Evolutionary conservation across 2,113 vertebrate genomes (phyloP).

Genomic region (Zeus faber): DNA sequence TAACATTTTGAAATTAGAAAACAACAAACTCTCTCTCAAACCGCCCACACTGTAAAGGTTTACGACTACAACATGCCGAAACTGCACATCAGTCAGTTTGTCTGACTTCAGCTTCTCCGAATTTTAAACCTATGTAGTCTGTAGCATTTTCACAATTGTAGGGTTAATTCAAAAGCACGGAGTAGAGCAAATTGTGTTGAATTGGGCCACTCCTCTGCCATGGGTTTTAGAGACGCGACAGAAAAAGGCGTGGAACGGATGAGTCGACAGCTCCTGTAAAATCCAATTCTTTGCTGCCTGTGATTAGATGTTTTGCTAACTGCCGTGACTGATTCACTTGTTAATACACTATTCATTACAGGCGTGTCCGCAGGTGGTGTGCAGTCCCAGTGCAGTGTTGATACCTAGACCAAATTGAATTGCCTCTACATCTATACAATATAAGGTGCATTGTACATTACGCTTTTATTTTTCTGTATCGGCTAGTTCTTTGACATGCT

Average conservation of each 20-base stretch:
- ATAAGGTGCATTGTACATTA: not conserved
- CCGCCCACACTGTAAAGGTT: slow-evolving; percentile 21
- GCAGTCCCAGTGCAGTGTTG: not conserved
- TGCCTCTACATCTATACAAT: slow-evolving; percentile 4
- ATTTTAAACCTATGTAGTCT: too few species aligned
- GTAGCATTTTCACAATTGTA: too few species aligned
- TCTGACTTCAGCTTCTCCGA: too few species aligned
- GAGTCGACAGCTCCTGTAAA: slow-evolving; percentile 45
- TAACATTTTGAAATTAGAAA: not conserved
- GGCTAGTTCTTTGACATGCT: not conserved
- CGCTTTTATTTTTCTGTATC: not conserved
- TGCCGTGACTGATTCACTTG: slow-evolving; percentile 56
- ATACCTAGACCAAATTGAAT: slow-evolving; percentile 9
- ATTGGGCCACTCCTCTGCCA: not conserved
- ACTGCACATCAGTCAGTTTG: too few species aligned
- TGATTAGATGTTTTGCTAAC: slow-evolving; percentile 56
- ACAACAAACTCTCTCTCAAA: slow-evolving; percentile 5
- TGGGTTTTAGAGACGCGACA: not conserved
- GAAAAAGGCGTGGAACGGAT: slow-evolving; percentile 49
- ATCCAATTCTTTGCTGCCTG: slow-evolving; percentile 48
- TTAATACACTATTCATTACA: slow-evolving; percentile 48
- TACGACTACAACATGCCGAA: too few species aligned
- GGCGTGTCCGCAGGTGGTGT: slow-evolving; percentile 9
- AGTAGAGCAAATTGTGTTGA: not conserved
- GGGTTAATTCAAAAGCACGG: not conserved